Evolutionary conservation across 1,140 invertebrate genomes (phyloP), one percentile per base, ranked within the genome.

Genomic region (Aphidius ervi): DNA sequence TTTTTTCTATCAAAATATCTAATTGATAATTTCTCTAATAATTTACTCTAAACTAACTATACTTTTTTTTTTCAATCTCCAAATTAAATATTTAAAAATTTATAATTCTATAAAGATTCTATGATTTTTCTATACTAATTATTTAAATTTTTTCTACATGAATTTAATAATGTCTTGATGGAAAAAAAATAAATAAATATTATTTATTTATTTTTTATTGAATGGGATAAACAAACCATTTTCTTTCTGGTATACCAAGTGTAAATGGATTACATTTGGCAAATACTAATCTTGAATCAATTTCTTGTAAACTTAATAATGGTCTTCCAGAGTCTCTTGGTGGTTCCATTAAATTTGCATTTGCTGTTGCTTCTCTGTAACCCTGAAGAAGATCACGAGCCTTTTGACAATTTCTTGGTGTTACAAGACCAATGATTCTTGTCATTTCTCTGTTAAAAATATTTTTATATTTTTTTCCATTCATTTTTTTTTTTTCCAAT

Each of bases 191-290:
- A 10, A 50, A 3, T 53, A 37, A 46, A 23, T 16, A n/a, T 23
- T n/a, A 23, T 46, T 16, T 56, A 31, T n/a, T 46, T 46, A 54
- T 23, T 31, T 23, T 31, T 56, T 46, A 60, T 46, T n/a, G 47
- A 56, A 55, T 31, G 23, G 4, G 37, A 64, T 45, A 58, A 64
- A 70, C 70, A 67, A 58, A 80, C 91, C 91, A 93, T 76, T 92
- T 90, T 60, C 92, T 83, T 6, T 90, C 89, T 46, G 88, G 87
- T 65, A 88, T 87, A 67, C 86, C 88, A 72, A 94, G 78, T 31
- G 87, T 86, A 72, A 94, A 94, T 50, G 92, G 90, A 84, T 91
- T 92, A 82, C 91, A 93, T 75, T 89, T 87, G 65, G 91, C 92
- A 77, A 93, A 93, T 61, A 93, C 91, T 68, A 93, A 82, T 66